Evolutionary conservation across 2,888 invertebrate genomes (phyloP).

Genomic region (Pristionchus fissidentatus): DNA sequence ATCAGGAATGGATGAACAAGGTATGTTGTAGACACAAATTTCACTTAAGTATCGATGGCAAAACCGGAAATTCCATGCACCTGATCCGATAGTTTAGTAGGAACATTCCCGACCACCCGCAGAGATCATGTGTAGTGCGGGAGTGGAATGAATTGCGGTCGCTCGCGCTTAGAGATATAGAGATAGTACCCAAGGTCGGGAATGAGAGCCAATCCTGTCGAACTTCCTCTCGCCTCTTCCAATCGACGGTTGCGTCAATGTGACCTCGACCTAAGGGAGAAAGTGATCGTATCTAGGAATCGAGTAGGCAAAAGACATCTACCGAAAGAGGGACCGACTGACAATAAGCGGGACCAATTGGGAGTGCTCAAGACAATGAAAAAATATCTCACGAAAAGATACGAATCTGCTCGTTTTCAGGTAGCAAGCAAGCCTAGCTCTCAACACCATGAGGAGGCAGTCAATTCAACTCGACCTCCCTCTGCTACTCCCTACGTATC

Average conservation of each 20-base stretch:
- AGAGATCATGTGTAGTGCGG: background rate
- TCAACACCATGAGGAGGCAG: conserved; percentile 70
- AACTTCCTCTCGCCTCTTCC: conserved; percentile 25
- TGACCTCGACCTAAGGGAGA: conserved; percentile 44
- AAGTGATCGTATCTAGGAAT: conserved; percentile 37
- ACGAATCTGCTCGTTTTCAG: conserved; percentile 52
- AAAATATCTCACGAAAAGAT: background rate
- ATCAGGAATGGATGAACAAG: conserved; percentile 73
- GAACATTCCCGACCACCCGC: background rate
- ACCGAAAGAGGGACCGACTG: background rate
- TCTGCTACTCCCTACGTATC: conserved; percentile 70
- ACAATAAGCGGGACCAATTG: background rate
- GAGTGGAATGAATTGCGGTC: conserved; percentile 30
- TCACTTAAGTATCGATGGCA: background rate
- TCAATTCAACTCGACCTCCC: conserved; percentile 60
- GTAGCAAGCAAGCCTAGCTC: conserved; percentile 73
- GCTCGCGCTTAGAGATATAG: conserved; percentile 23
- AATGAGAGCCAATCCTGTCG: background rate
- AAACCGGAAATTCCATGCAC: too few relatives aligned
- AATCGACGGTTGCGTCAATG: background rate
- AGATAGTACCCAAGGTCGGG: conserved; percentile 35
- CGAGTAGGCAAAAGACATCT: conserved; percentile 14
- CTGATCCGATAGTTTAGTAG: too few relatives aligned
- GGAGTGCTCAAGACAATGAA: background rate
- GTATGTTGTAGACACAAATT: conserved; percentile 49